Evolutionary conservation across 2,888 invertebrate genomes (phyloP), one percentile per base, ranked within the genome.

Genomic region (Drosophila lacicola): DNA sequence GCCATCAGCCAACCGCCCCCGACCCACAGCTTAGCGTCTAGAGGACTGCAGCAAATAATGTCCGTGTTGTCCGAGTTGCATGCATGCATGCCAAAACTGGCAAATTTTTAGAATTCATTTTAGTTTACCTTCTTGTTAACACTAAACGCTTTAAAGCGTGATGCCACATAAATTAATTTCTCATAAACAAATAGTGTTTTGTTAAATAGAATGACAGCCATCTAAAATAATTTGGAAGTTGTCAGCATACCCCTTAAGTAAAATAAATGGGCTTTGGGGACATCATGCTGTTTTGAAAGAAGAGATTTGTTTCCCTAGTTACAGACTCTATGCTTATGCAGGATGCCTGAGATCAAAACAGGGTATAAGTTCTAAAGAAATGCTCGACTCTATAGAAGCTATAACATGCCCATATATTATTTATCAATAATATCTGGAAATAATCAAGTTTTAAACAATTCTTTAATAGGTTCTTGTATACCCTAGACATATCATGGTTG

Each of bases 121-220:
- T 42, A 25, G 17, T 9, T 17, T 11, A 11, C 4, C 25, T n/a
- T 39, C 2, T 9, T 34, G 8, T 46, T 50, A 13, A n/a, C 39
- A 10, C 8, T 21, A 62, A 42, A 41, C 11, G 19, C 39, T 63
- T 62, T 61, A 54, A 67, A 42, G 54, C 57, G 8, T 44, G 44
- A 39, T 41, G 17, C 34, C 54, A 39, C 33, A 19, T 37, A 34
- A 61, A 39, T 42, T 13, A 11, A 62, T 65, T 62, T 65, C 41
- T 21, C 47, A 64, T 34, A 36, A 17, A 36, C 29, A 46, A 53
- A 46, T 49, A 53, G 19, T 41, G 58, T 25, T 29, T 17, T n/a
- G 63, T 65, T 73, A 68, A 76, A 68, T 78, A 44, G 54, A 82
- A 70, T 76, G 73, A 50, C 69, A 70, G 62, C 25, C 71, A 70